Base-by-base conservation (phyloP, 2,888 invertebrate species). In the Platerodrilus igneus region DNA sequence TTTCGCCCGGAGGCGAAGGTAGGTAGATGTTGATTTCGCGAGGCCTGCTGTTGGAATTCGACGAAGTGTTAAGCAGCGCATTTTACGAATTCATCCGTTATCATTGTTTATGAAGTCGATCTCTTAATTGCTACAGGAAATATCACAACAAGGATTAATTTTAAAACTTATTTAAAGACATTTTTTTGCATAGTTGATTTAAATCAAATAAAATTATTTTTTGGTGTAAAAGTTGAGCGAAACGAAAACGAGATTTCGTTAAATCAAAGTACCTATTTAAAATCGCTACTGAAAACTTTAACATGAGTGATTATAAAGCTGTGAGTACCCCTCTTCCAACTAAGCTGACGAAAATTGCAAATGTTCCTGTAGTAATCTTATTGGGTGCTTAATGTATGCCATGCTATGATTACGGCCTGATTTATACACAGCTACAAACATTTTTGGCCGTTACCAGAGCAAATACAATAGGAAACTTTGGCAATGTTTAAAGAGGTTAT, bases 91-190 rank as follows among this genome's bases (percentile, higher is more conserved):
- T n/a, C n/a, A n/a, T n/a, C n/a, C n/a, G n/a, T n/a, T 39, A 27
- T 53, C 8, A 15, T 47, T 20, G 25, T 53, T 11, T 52, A 51
- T 39, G 47, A 52, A 11, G 51, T 52, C 35, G 52, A 53, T 34
- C 11, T 48, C 7, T 4, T 36, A 14, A 45, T 45, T 16, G 19
- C 18, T 27, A 37, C 47, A 10, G 11, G 13, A 14, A 14, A 46
- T 15, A 33, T 19, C n/a, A 9, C 3, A 13, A 36, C 17, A 31
- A 47, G 52, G 45, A 30, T 2, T 8, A 41, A 26, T 4, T 50
- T 50, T 16, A 55, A 55, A 43, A 9, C 17, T 4, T 53, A 48
- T 45, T 36, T 53, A 38, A 50, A 42, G 38, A 13, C 34, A 14
- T 37, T 41, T 29, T 52, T 53, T 50, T 22, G 11, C 11, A 54